Evolutionary conservation across 2,888 invertebrate genomes (phyloP), one percentile per base, ranked within the genome.

Genomic region (Muscina levida): DNA sequence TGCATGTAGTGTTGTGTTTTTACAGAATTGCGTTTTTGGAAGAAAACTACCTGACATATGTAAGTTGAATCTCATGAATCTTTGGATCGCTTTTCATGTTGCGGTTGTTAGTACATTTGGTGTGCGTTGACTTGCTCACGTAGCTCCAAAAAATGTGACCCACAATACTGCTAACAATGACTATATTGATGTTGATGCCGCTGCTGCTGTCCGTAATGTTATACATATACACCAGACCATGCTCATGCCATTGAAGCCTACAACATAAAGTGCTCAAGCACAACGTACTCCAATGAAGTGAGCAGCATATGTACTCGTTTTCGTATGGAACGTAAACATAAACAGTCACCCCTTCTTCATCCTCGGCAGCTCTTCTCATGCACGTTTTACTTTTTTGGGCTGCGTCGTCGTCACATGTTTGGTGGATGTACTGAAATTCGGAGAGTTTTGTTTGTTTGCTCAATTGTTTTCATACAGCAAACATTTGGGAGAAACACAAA

Each of bases 71-170:
- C 22, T 57, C 31, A 31, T n/a, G 22, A 19, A 11, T 37, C 17
- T 62, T 42, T 19, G 42, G 62, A 22, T 22, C 31, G 22, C 31
- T 42, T 42, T 62, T 8, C 13, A 62, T 62, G 62, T 62, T 62
- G 62, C 39, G 42, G 39, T 59, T 59, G 59, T 39, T 17, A 39
- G 10, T 39, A 31, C 13, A 24, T 53, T 19, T 42, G 13, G n/a
- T 31, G 65, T 19, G 73, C 80, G 77, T 80, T 80, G 48, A 8
- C 17, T 73, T 77, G 19, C 77, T 80, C 80, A 80, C 80, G 77
- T 80, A 80, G 70, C 73, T 46, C 57, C 62, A 62, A 62, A 56
- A 56, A 53, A 59, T 17, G 15, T 19, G 39, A 19, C 8, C 42
- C 22, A 42, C 42, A 39, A n/a, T 19, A 11, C 11, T 10, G 17